A percentile compares a stretch with the other conserved stretches of the same genome.
phyloP scores from a whole-genome alignment of 2,888 invertebrate genomes.

The Chrysolina americana region DNA sequence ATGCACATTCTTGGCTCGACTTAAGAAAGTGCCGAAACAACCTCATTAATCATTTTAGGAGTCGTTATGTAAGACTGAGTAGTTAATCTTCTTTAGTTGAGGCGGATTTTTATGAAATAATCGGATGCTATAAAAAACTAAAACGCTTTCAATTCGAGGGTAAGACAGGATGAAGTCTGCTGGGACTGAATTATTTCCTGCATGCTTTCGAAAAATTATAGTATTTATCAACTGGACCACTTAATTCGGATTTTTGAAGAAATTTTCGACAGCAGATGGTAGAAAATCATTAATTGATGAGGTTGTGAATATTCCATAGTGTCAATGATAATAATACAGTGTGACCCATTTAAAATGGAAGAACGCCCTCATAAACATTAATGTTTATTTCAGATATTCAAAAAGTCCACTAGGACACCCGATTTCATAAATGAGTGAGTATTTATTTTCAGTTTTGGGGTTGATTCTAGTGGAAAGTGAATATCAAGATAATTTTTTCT shows the following conservation, averaged over 20 bases:
- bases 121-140: constrained; percentile 14
- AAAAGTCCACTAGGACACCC: no score
- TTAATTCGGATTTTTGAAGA: neutral
- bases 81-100: constrained; percentile 23
- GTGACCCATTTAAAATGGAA: no score
- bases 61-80: constrained; percentile 25
- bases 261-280: neutral
- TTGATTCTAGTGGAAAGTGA: no score
- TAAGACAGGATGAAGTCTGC: neutral
- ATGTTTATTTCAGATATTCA: no score
- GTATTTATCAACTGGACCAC: neutral
- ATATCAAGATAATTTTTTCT: no score
- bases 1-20: constrained; percentile 13
- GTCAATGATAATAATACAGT: no score
- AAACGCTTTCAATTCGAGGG: constrained; percentile 13
- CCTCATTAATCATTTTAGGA: constrained; percentile 30
- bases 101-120: constrained; percentile 24
- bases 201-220: neutral
- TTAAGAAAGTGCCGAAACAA: constrained; percentile 22
- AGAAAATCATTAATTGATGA: no score
- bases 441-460: no score
- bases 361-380: no score
- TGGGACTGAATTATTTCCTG: constrained; percentile 2
- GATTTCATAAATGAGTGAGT: no score
- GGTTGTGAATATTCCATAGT: no score